Base-by-base conservation (phyloP, 2,113 vertebrate species). In the Hystrix brachyura region DNA sequence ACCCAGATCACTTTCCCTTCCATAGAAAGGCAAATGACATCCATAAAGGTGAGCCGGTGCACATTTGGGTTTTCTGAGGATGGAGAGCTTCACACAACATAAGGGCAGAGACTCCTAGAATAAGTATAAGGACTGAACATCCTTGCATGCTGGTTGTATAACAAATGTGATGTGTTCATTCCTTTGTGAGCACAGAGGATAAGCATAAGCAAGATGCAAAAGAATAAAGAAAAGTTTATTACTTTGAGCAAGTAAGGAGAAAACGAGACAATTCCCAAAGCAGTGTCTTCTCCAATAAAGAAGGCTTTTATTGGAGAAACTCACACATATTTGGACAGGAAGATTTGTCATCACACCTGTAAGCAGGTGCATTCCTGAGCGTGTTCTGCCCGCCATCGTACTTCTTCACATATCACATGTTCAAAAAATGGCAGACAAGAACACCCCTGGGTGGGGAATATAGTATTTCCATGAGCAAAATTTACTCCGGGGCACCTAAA, bases 11-110 rank as follows among this genome's bases (percentile, higher is more conserved):
- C 51, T 21, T 32, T 25, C 14, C 55, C 86, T 92, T 76, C 67
- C 12, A n/a, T 83, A 86, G 51, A 55, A 87, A 97, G 85, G 59
- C 83, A 43, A 81, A 34, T 53, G 67, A 19, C 19, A 59, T 76
- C 67, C 72, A 62, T 78, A 51, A 91, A 65, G 7, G 59, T 14
- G 80, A 74, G 72, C 59, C 29, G 53, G 51, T 51, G 90, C 95
- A 90, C 0, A 0, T 15, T 55, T 18, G 85, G 55, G 83, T 94
- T 96, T 87, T 87, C 91, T 79, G 67, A 91, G 92, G 87, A 80
- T 94, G 72, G 96, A 98, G 94, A 48, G 5, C 80, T 98, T 97
- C 95, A 82, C 62, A 84, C 93, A 51, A 67, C 82, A 89, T 80
- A 91, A 95, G 86, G 95, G 91, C 96, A 60, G 65, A 87, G 90